Conservation (phyloP, 2,113 vertebrate species). For the Cnemophilus loriae region DNA sequence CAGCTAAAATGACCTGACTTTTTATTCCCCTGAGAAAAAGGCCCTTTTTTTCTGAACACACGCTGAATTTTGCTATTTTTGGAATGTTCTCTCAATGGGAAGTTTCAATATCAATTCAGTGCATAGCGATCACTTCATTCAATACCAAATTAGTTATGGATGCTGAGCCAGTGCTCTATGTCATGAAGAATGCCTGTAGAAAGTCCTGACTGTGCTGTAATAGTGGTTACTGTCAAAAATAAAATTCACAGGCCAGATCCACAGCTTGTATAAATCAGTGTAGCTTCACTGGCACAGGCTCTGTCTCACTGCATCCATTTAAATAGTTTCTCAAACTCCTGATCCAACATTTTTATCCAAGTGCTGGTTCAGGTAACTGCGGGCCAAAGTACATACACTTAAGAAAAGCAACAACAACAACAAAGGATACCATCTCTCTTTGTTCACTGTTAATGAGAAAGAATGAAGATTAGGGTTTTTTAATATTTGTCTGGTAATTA, state of each 20-base stretch:
- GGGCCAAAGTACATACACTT: not conserved
- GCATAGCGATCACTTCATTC: not conserved
- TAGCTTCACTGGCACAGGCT: not conserved
- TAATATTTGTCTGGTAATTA: not conserved
- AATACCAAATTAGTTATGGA: not conserved
- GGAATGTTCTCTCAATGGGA: not conserved
- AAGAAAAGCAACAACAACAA: not conserved
- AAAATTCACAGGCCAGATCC: not conserved
- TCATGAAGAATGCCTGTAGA: not conserved
- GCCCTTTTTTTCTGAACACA: not conserved
- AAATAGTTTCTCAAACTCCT: not conserved
- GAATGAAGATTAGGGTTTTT: not conserved
- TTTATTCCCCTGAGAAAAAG: not conserved
- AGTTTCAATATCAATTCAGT: not conserved
- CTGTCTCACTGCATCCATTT: not conserved
- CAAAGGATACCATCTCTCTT: not conserved
- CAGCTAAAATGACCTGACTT: not conserved
- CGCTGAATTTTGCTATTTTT: not conserved
- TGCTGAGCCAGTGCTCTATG: not conserved
- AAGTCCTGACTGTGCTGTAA: constrained; percentile 5
- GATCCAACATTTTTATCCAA: not conserved
- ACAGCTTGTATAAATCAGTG: not conserved
- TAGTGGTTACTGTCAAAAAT: not conserved
- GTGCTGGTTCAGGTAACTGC: not conserved
- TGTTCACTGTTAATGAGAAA: not conserved